Evolutionary conservation across 2,113 vertebrate genomes (phyloP), one percentile per base, ranked within the genome.

Genomic region (Tyrannus savana): DNA sequence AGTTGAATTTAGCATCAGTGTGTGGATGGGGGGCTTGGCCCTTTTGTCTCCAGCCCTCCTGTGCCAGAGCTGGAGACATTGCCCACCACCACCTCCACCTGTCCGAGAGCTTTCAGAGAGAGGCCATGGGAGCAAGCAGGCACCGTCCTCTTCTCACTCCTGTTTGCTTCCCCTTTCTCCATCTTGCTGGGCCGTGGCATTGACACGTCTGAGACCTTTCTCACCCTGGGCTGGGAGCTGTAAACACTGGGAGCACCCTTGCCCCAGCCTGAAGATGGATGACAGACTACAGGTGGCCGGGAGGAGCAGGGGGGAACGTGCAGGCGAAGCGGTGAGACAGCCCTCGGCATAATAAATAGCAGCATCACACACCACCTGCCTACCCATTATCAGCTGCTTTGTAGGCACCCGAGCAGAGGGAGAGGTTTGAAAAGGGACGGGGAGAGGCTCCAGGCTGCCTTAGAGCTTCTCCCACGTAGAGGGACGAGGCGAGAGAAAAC

Each of bases 341-440:
- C 72, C 75, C 82, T 53, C 14, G 0, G 77, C 68, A 27, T 18
- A 77, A 96, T 90, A 95, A 96, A 97, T 88, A 96, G 92, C 95
- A 93, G 78, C 90, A 75, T 81, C 92, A 90, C 94, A 94, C 78
- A 87, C 21, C 93, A 78, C 92, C 95, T 96, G 86, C 94, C 91
- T 39, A 81, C 95, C 94, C 86, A 12, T 86, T 91, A 87, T 93
- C 95, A 97, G 95, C 94, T 95, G 96, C 86, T 92, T 53, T 93
- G 96, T 67, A 18, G 91, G 94, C 83, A 90, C 69, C 72, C 6
- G 9, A 75, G 92, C 88, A 42, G 85, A 56, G 68, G 92, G 59
- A 92, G 80, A 87, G 69, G 66, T 79, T 93, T 84, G 91, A 44
- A 81, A 89, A 95, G 87, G 93, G 95, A 84, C 24, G 3, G 3